Evolutionary conservation across 2,797 vertebrate species (phyloP).

Genomic region (Falco novaeseelandiae): DNA sequence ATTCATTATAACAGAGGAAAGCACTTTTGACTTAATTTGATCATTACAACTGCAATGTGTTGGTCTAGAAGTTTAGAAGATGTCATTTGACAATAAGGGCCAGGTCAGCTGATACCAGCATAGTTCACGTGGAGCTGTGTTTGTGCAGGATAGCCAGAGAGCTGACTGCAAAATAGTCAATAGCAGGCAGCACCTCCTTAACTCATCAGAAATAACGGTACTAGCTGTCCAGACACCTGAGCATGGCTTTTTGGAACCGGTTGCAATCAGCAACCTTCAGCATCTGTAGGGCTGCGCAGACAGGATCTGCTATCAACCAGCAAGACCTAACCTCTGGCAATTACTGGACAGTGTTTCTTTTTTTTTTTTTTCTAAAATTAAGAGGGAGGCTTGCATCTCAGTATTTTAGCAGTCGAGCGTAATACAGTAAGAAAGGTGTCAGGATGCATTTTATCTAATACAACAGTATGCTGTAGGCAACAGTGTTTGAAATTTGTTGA

Average conservation of each 20-base stretch:
- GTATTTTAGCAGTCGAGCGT: neutral
- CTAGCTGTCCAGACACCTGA: neutral
- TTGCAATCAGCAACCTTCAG: neutral
- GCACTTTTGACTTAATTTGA: neutral
- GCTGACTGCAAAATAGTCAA: neutral
- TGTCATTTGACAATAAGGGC: neutral
- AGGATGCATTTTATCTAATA: constrained; percentile 54
- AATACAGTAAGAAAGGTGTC: constrained; percentile 53
- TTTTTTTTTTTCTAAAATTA: neutral
- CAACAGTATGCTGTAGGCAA: constrained; percentile 56
- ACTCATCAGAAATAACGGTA: neutral
- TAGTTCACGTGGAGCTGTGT: neutral
- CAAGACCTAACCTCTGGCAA: neutral
- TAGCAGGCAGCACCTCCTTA: neutral
- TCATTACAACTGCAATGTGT: accelerated
- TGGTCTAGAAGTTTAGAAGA: neutral
- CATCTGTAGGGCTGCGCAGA: neutral
- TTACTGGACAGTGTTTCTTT: neutral
- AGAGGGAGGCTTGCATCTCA: constrained; percentile 1
- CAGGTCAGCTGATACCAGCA: too few relatives aligned
- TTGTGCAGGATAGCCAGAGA: neutral
- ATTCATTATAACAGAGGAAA: accelerated
- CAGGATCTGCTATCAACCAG: neutral
- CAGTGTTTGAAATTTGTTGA: constrained; percentile 44
- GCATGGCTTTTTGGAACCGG: neutral